Percentiles rank a stretch among this genome's conserved stretches.
These are phyloP conservation scores for Sebastes nivosus DNA, from an alignment of 2,797 vertebrate genomes.

Conservation along the genomic window DNA sequence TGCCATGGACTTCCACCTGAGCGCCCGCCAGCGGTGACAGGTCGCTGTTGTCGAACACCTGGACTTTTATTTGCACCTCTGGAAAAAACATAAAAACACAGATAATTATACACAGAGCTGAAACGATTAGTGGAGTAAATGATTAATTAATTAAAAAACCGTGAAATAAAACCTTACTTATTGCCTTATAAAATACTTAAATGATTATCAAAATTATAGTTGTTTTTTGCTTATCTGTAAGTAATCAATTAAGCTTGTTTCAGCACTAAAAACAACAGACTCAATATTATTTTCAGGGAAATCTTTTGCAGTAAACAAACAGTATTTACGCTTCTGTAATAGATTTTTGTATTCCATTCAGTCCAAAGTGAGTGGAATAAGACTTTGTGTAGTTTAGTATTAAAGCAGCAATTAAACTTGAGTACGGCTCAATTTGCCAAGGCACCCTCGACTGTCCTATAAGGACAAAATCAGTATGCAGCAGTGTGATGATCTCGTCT, in stretches of 20 bases:
- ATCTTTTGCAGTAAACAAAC: neutral
- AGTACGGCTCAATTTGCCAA: neutral
- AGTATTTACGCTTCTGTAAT: neutral
- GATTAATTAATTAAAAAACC: too few relatives aligned
- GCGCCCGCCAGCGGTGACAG: slow-evolving; percentile 88
- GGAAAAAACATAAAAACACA: slow-evolving; percentile 28
- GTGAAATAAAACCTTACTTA: too few relatives aligned
- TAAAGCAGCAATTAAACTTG: slow-evolving; percentile 1
- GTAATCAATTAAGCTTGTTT: neutral
- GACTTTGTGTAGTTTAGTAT: neutral
- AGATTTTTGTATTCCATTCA: neutral
- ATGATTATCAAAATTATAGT: too few relatives aligned
- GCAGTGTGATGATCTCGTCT: neutral
- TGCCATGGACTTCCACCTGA: slow-evolving; percentile 88
- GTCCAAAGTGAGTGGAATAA: neutral
- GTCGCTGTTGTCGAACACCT: slow-evolving; percentile 94
- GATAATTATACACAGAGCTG: rapidly evolving
- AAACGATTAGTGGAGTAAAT: neutral
- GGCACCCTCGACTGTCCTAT: slow-evolving; percentile 7
- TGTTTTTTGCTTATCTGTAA: neutral
- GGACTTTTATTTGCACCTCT: slow-evolving; percentile 96
- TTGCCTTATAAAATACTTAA: neutral
- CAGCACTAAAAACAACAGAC: neutral
- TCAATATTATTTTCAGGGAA: neutral
- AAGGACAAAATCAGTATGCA: slow-evolving; percentile 15